Percentiles rank a stretch among this genome's conserved stretches.
These are phyloP conservation scores for Diglossa cyanea DNA, from an alignment of 2,797 vertebrate genomes.

Conservation along the genomic window DNA sequence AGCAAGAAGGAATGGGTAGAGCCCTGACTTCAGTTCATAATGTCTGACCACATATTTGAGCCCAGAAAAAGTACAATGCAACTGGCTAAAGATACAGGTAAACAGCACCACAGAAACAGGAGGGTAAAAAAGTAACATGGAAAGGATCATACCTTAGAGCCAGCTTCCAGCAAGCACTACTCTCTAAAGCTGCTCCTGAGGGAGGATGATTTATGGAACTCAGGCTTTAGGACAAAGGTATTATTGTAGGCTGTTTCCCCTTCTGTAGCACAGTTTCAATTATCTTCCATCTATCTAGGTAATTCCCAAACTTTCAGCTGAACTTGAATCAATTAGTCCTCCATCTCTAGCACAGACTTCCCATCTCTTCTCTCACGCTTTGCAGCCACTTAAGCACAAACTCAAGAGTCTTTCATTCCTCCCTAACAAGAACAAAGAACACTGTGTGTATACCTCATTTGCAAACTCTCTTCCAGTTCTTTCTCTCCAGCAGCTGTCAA, in stretches of 20 bases:
- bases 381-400: neutral
- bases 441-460: neutral
- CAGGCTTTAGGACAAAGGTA: neutral
- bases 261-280: neutral
- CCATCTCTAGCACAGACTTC: neutral
- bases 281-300: neutral
- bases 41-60: neutral
- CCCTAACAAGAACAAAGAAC: neutral
- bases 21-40: neutral
- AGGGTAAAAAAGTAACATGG: rapidly evolving
- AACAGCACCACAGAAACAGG: neutral
- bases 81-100: neutral
- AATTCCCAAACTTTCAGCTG: neutral
- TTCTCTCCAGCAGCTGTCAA: neutral
- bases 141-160: neutral
- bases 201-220: neutral
- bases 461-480: neutral
- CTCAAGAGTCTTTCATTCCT: neutral
- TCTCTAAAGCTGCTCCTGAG: neutral
- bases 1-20: neutral
- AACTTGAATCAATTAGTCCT: neutral
- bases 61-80: neutral
- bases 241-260: neutral
- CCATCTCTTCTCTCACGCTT: neutral
- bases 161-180: neutral